Evolutionary conservation across 1,140 invertebrate genomes (phyloP).

Genomic region (Procambarus virginalis): DNA sequence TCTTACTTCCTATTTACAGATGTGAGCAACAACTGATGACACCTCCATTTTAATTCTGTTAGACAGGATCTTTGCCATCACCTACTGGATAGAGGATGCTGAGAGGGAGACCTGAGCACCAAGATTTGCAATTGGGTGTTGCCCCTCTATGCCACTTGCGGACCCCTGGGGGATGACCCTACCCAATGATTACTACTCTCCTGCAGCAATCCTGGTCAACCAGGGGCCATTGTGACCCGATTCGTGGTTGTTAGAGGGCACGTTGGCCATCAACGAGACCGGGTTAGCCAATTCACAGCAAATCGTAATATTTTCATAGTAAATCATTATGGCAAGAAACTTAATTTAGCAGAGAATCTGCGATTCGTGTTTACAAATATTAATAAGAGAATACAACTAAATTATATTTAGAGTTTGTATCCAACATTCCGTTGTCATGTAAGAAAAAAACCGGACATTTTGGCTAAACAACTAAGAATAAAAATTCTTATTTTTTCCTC

Average conservation of each 20-base stretch:
- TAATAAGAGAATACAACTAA: not conserved
- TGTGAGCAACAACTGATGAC: not conserved
- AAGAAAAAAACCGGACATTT: not conserved
- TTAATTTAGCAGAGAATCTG: not conserved
- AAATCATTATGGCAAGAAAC: not conserved
- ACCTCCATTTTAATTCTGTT: not conserved
- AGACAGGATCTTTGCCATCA: slow-evolving; percentile 78
- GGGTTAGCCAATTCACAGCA: not conserved
- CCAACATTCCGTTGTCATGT: not conserved
- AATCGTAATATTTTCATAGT: not conserved
- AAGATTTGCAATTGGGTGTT: slow-evolving; percentile 81
- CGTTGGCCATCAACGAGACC: slow-evolving; percentile 89
- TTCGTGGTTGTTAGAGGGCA: slow-evolving; percentile 84
- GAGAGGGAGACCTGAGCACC: slow-evolving; percentile 77
- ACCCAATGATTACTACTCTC: slow-evolving; percentile 76
- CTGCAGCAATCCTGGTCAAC: slow-evolving; percentile 78
- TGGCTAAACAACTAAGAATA: not conserved
- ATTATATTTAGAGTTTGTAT: not conserved
- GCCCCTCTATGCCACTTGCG: slow-evolving; percentile 80
- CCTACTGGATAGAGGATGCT: slow-evolving; percentile 80
- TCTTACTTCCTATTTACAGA: not conserved
- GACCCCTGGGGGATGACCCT: slow-evolving; percentile 76
- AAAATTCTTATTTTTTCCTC: not conserved
- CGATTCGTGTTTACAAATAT: not conserved
- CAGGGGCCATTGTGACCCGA: slow-evolving; percentile 86